These are phyloP conservation scores for Diaperis boleti DNA, from an alignment of 2,888 invertebrate species.

Conservation along the genomic window DNA sequence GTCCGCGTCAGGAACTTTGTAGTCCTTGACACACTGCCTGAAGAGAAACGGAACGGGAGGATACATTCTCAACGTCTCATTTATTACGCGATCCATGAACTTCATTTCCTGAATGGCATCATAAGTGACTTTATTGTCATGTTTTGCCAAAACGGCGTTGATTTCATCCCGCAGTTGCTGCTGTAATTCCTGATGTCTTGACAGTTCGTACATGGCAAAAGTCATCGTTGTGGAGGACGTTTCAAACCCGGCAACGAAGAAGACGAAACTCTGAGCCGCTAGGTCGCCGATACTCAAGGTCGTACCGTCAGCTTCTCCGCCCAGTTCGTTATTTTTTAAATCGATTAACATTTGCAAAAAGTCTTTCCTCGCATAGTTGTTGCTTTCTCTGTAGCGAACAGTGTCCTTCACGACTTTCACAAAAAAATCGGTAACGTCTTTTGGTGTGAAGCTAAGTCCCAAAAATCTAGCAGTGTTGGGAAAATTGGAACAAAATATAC, in stretches of 20 bases:
- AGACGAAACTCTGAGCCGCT: conserved; percentile 32
- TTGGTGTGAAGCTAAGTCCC: not conserved
- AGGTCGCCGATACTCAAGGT: conserved; percentile 19
- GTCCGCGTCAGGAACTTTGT: conserved; percentile 55
- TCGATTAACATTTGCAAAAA: conserved; percentile 69
- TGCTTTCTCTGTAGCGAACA: conserved; percentile 65
- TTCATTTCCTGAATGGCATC: conserved; percentile 49
- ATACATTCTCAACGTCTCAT: conserved; percentile 56
- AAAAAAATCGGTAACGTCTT: not conserved
- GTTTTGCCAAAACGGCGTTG: conserved; percentile 37
- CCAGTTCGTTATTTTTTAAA: conserved; percentile 53
- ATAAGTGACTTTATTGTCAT: conserved; percentile 45
- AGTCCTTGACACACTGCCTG: conserved; percentile 48
- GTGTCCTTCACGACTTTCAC: conserved; percentile 60
- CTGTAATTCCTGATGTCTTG: conserved; percentile 45
- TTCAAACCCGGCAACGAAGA: conserved; percentile 47
- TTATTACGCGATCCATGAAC: conserved; percentile 45
- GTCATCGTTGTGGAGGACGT: conserved; percentile 50
- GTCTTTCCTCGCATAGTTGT: conserved; percentile 67
- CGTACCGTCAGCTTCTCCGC: not conserved
- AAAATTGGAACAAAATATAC: not conserved
- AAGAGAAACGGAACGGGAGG: conserved; percentile 53
- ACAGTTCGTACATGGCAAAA: conserved; percentile 46
- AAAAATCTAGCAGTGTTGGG: not conserved
- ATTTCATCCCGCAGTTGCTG: conserved; percentile 46